Evolutionary conservation across 2,113 vertebrate species (phyloP).

Genomic region (Psilopsiagon aymara): DNA sequence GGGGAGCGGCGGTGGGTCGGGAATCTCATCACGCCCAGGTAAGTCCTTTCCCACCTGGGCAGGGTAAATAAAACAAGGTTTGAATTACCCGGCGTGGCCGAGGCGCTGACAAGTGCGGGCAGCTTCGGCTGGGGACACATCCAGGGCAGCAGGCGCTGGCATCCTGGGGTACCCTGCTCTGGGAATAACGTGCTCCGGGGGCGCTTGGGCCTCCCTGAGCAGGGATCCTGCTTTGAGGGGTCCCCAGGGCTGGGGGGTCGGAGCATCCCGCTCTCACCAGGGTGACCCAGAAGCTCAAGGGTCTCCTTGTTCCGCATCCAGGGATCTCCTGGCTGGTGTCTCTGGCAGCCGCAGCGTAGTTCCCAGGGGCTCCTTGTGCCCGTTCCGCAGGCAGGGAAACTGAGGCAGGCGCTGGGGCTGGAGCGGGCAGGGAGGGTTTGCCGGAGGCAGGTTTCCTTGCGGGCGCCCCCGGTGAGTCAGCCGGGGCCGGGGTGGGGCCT

Average conservation of each 20-base stretch:
- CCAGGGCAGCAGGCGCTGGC: neutral
- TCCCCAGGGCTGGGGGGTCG: accelerated
- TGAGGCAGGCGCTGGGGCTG: conserved; percentile 22
- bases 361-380: neutral
- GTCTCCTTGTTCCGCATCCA: neutral
- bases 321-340: conserved; percentile 1
- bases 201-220: neutral
- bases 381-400: neutral
- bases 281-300: neutral
- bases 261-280: neutral
- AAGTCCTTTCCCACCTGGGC: conserved; percentile 38
- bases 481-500: conserved; percentile 54
- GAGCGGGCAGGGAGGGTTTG: neutral
- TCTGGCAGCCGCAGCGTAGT: conserved; percentile 4
- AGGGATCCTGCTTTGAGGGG: neutral
- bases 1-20: neutral
- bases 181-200: neutral
- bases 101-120: conserved; percentile 1
- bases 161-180: neutral
- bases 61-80: neutral
- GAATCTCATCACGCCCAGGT: neutral
- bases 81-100: neutral
- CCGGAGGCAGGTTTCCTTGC: conserved; percentile 53
- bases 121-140: neutral
- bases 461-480: conserved; percentile 61